Base-by-base conservation (phyloP, 2,888 invertebrate genomes). In the Acheta domesticus region DNA sequence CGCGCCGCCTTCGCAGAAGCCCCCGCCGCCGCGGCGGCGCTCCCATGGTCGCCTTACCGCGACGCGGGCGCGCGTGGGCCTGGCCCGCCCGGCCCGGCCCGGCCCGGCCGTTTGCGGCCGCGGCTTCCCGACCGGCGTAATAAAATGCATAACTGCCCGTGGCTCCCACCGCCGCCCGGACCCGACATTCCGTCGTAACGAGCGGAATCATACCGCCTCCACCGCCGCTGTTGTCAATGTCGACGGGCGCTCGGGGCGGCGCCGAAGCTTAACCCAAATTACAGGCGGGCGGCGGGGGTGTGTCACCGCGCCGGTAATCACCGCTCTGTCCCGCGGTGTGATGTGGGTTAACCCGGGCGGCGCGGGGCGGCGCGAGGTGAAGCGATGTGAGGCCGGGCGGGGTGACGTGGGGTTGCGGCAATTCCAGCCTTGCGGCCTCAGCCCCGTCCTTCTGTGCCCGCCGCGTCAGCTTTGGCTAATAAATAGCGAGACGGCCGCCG, bases 311-410 rank as follows among this genome's bases (percentile, higher is more conserved):
- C n/a, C 62, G 16, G 62, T 62, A 62, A 62, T 62, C 62, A 62
- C 62, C 62, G 62, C 62, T 62, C 62, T 62, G 62, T 62, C 62
- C 62, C 62, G n/a, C 62, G 16, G 62, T n/a, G 62, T 62, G 62
- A 62, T 62, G 62, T 62, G 62, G 62, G 62, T 62, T 62, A 11
- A 62, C 62, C 62, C 16, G 62, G 16, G 62, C 62, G n/a, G 62
- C 62, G 62, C 36, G 16, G 1, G 16, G 62, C 16, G 62, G 1
- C 16, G 62, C 62, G 16, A 12, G 2, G 62, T 4, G 16, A 16
- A 50, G 50, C 19, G 19, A 12, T 19, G 62, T 12, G 62, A 19
- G 62, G 16, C 16, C 62, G 1, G 62, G 62, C 62, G 8, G 62
- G 16, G 62, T 5, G 62, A 5, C 62, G 62, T n/a, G 62, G 62